Evolutionary conservation across 2,888 invertebrate genomes (phyloP), one percentile per base, ranked within the genome.

Genomic region (Rhagonycha fulva): DNA sequence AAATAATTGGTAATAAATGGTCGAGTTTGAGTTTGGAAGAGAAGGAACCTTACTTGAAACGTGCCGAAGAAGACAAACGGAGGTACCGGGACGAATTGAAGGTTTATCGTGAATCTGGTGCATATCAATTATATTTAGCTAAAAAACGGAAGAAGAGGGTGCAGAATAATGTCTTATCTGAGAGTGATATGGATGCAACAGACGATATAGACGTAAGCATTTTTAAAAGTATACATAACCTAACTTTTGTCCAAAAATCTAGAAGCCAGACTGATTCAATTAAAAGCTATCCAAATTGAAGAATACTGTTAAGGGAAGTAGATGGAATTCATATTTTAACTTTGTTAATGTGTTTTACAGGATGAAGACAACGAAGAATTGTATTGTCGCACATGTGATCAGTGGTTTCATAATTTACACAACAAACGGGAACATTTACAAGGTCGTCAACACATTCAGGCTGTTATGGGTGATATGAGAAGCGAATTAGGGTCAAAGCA

Each of bases 341-440:
- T 12, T 14, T 14, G 11, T 23, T 4, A n/a, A n/a, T 63, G 23
- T 23, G 23, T 1, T 63, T 26, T 24, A 66, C 82, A 91, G 90
- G 90, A 90, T 80, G 90, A 90, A 84, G 90, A 90, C 80, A 89
- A 89, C 81, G 89, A 89, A 82, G 90, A 90, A 81, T 84, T 91
- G 67, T 90, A 91, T 82, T 91, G 91, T 82, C 87, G 89, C 75
- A 89, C 90, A 4, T 91, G 91, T 84, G 89, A 91, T 82, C 90
- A 90, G 81, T 90, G 90, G 87, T 91, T 91, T 82, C 90, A 89
- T 76, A 90, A 90, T 78, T 83, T 89, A 61, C 91, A 91, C 82
- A 91, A 91, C 83, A 91, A 91, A 83, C 87, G 89, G 72, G 91
- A 91, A 81, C 91, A 91, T 84, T 85, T 91, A 80, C 89, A 89